Evolutionary conservation across 1,140 invertebrate genomes (phyloP).

Genomic region (Anastrepha ludens): DNA sequence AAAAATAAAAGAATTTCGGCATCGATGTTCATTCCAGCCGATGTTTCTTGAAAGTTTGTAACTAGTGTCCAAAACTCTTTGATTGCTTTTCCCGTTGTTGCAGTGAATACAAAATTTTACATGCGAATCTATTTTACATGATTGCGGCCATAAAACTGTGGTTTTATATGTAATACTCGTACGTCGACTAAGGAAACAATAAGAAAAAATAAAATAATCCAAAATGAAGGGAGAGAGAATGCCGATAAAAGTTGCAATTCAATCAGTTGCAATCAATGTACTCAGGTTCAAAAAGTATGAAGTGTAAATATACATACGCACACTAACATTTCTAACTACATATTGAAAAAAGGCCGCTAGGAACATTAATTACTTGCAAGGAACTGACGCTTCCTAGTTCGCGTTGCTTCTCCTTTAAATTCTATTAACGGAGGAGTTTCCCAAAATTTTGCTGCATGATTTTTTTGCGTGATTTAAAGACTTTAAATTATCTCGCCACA

Average conservation of each 20-base stretch:
- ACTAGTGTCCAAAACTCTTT: neutral
- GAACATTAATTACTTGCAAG: too few relatives aligned
- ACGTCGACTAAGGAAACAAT: neutral
- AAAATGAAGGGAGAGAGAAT: neutral
- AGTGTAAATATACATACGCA: neutral
- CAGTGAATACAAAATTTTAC: neutral
- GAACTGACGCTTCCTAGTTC: too few relatives aligned
- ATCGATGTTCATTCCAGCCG: neutral
- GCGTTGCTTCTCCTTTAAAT: too few relatives aligned
- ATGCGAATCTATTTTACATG: neutral
- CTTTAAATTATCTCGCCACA: too few relatives aligned
- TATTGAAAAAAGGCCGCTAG: too few relatives aligned
- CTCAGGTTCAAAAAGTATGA: neutral
- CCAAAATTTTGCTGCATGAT: too few relatives aligned
- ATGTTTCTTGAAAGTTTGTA: neutral
- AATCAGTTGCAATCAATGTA: neutral
- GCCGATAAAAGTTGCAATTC: neutral
- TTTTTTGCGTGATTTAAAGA: too few relatives aligned
- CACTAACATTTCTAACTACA: too few relatives aligned
- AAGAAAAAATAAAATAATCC: neutral
- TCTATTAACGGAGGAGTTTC: too few relatives aligned
- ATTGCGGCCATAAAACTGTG: neutral
- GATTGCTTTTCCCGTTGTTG: neutral
- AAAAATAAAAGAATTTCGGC: too few relatives aligned
- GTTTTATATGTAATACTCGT: neutral